Evolutionary conservation across 2,113 vertebrate species (phyloP), one percentile per base, ranked within the genome.

Genomic region (Pithys albifrons): DNA sequence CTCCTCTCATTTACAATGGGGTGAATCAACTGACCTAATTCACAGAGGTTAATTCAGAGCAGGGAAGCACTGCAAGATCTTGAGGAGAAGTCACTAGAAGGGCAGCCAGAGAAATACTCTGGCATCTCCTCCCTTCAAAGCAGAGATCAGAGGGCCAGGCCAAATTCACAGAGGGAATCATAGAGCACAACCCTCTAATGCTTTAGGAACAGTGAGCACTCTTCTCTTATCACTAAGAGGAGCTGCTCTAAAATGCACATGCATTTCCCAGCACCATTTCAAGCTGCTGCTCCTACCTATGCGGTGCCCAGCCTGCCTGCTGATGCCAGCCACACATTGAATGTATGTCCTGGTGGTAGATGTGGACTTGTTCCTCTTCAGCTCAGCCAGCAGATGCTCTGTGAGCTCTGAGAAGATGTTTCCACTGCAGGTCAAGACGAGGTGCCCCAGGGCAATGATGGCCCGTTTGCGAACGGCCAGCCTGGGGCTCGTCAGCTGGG

Each of bases 391-490:
- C 77, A 99, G 98, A 86, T 99, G 98, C 73, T 99, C 98, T 1
- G 98, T 98, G 43, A 99, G 99, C 96, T 99, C 99, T 2, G 98
- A 98, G 97, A 99, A 99, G 94, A 99, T 98, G 89, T 96, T 97
- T 20, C 97, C 93, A 29, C 97, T 99, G 97, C 99, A 99, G 93
- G 98, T 98, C 62, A 99, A 97, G 55, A 99, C 99, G 95, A 99
- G 98, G 89, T 99, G 98, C 43, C 99, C 98, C 9, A 99, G 97
- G 6, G 99, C 99, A 78, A 98, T 97, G 55, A 99, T 99, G 35
- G 98, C 98, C 41, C 99, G 98, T 95, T 99, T 99, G 64, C 99
- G 98, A 11, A 99, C 98, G 1, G 99, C 99, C 98, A 99, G 98
- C 58, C 99, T 98, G 37, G 99, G 95, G 92, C 99, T 99, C 9